Conservation (phyloP, 2,888 invertebrate species). For the Drosophila multiciliata region DNA sequence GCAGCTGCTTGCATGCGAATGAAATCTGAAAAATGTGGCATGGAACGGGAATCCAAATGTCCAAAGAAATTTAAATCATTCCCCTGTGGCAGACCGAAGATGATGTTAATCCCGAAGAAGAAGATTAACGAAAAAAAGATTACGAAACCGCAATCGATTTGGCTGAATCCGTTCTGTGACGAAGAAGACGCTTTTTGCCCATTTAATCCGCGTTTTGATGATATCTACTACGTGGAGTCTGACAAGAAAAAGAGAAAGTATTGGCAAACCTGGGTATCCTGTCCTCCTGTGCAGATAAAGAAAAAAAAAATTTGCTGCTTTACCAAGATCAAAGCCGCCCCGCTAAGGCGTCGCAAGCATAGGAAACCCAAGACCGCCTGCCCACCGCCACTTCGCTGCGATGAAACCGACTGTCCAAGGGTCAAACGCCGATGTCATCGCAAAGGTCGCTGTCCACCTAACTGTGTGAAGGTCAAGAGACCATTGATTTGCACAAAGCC, state of each 20-base stretch:
- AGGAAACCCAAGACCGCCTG: slow-evolving; percentile 59
- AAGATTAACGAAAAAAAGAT: slow-evolving; percentile 20
- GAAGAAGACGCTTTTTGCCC: slow-evolving; percentile 43
- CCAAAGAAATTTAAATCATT: slow-evolving; percentile 1
- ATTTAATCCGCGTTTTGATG: slow-evolving; percentile 76
- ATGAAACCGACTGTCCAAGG: slow-evolving; percentile 19
- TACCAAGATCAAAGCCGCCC: slow-evolving; percentile 47
- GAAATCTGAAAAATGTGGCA: slow-evolving; percentile 36
- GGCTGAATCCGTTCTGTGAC: slow-evolving; percentile 74
- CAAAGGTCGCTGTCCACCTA: slow-evolving; percentile 55
- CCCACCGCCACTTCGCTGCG: slow-evolving; percentile 1
- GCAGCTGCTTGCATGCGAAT: slow-evolving; percentile 28
- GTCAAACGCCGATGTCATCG: slow-evolving; percentile 56
- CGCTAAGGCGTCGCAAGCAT: slow-evolving; percentile 55
- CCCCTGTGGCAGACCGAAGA: slow-evolving; percentile 59
- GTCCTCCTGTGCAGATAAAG: slow-evolving; percentile 69
- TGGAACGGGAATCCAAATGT: slow-evolving; percentile 20
- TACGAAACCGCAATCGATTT: slow-evolving; percentile 56
- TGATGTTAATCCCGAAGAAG: not conserved
- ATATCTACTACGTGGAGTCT: slow-evolving; percentile 76
- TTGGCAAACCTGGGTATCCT: slow-evolving; percentile 82
- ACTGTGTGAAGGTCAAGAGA: slow-evolving; percentile 9
- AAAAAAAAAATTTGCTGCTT: slow-evolving; percentile 70
- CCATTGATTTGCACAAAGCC: slow-evolving; percentile 53
- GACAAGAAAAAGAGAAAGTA: slow-evolving; percentile 79